Conservation (phyloP, 2,888 invertebrate genomes). For the Acleris sparsana region DNA sequence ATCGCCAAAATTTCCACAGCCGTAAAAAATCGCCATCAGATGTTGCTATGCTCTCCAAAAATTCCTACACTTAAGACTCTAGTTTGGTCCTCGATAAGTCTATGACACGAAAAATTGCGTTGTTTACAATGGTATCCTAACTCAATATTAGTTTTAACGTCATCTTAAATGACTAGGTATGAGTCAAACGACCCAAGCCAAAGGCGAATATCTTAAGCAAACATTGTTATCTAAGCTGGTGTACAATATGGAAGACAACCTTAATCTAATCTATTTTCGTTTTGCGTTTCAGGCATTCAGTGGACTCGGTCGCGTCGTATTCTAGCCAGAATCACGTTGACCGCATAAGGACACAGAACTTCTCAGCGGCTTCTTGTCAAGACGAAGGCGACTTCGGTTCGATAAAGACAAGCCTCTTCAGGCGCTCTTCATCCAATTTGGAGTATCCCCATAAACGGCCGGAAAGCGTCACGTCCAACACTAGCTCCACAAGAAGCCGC, state of each 20-base stretch:
- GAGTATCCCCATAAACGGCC: slow-evolving; percentile 74
- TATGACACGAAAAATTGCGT: slow-evolving; percentile 27
- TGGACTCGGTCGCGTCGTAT: slow-evolving; percentile 84
- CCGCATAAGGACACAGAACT: slow-evolving; percentile 82
- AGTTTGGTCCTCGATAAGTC: slow-evolving; percentile 5
- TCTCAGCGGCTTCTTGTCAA: slow-evolving; percentile 82
- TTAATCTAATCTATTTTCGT: slow-evolving; percentile 69
- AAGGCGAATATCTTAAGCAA: slow-evolving; percentile 64
- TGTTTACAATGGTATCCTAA: slow-evolving; percentile 37
- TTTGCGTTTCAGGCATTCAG: slow-evolving; percentile 80
- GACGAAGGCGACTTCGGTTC: slow-evolving; percentile 80
- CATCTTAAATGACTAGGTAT: slow-evolving; percentile 52
- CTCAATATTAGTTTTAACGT: slow-evolving; percentile 57
- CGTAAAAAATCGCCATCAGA: slow-evolving; percentile 41
- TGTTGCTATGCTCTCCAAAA: slow-evolving; percentile 42
- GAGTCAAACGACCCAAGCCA: slow-evolving; percentile 56
- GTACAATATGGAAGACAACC: slow-evolving; percentile 47
- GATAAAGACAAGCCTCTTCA: slow-evolving; percentile 79
- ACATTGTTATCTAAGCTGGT: slow-evolving; percentile 60
- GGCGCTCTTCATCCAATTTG: slow-evolving; percentile 76
- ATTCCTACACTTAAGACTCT: slow-evolving; percentile 17
- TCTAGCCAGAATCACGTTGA: slow-evolving; percentile 84
- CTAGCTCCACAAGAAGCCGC: slow-evolving; percentile 81
- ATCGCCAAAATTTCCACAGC: slow-evolving; percentile 49
- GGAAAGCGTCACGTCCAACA: slow-evolving; percentile 77